Base-by-base conservation (phyloP, 2,113 vertebrate genomes). In the Rhagologus leucostigma region DNA sequence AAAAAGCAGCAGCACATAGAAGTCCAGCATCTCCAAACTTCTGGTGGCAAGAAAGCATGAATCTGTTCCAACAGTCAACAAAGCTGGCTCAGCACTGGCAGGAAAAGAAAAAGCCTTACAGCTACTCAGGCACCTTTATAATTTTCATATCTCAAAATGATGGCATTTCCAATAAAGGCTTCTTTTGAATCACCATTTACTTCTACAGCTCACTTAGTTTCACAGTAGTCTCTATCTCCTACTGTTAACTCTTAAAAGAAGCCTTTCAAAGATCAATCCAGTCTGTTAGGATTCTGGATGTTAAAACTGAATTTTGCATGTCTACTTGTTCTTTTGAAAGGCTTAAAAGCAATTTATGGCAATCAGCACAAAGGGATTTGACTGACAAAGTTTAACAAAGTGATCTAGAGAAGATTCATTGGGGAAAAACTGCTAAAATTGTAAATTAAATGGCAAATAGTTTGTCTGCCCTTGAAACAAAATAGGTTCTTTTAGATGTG, bases 131-230 rank as follows among this genome's bases (percentile, higher is more conserved):
- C 52, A 88, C 41, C 68, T 84, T 86, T 68, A 60, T 46, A 74
- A 93, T 95, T 93, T 95, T 86, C n/a, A 3, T 67, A 49, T 52
- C 93, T 93, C 64, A 56, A 81, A 95, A 90, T 42, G 7, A 91
- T 2, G 52, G 69, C 82, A 64, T 91, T 91, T 89, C 65, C 81
- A 64, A 69, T 84, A 87, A 95, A 77, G 17, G 60, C 50, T 88
- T 65, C 70, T 87, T 91, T 79, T 76, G 60, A 90, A 89, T 76
- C 23, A 15, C 81, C 56, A 57, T 83, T 84, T 91, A 84, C 86
- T 93, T 93, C 86, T 59, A 84, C 30, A 93, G 68, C 23, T 94
- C 67, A 90, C 74, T 94, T 93, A 74, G 90, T 90, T 93, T 94
- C 90, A 60, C 92, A 71, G 60, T 47, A 75, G 32, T 70, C 26